A percentile compares a stretch with the other conserved stretches of the same genome.
Evolutionary conservation across 2,888 invertebrate genomes (phyloP).

Genomic region (Lacanobia oleracea): DNA sequence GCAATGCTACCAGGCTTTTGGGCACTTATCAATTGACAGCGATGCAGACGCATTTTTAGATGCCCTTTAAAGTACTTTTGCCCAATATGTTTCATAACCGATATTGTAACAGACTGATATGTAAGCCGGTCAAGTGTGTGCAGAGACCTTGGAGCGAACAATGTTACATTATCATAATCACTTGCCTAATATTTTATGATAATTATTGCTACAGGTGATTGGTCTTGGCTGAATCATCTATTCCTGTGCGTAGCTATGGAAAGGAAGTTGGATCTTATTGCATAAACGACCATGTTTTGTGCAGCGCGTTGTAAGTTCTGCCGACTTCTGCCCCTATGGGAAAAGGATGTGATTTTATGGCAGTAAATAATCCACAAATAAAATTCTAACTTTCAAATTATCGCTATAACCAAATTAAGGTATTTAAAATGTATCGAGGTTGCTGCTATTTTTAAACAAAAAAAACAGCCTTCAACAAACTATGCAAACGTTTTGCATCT

Average conservation of each 20-base stretch:
- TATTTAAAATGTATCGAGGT: neutral
- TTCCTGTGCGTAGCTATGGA: neutral
- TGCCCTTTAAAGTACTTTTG: too few relatives aligned
- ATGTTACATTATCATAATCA: constrained; percentile 52
- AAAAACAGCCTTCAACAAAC: neutral
- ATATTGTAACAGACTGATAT: constrained; percentile 54
- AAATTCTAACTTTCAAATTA: too few relatives aligned
- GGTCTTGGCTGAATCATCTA: constrained; percentile 42
- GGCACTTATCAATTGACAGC: too few relatives aligned
- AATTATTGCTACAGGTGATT: constrained; percentile 43
- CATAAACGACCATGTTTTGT: neutral
- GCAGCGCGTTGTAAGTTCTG: neutral
- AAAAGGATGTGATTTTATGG: too few relatives aligned
- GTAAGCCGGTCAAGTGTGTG: constrained; percentile 62
- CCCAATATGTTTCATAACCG: constrained; percentile 45
- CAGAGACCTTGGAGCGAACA: constrained; percentile 47
- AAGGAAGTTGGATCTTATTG: neutral
- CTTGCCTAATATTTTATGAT: constrained; percentile 43
- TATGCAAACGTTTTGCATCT: too few relatives aligned
- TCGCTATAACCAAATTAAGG: neutral
- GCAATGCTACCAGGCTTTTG: too few relatives aligned
- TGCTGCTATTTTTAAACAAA: neutral
- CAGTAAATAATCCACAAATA: too few relatives aligned
- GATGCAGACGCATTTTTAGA: too few relatives aligned
- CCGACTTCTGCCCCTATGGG: too few relatives aligned